phyloP scores from a whole-genome alignment of 1,140 invertebrate genomes.

The Musca domestica region DNA sequence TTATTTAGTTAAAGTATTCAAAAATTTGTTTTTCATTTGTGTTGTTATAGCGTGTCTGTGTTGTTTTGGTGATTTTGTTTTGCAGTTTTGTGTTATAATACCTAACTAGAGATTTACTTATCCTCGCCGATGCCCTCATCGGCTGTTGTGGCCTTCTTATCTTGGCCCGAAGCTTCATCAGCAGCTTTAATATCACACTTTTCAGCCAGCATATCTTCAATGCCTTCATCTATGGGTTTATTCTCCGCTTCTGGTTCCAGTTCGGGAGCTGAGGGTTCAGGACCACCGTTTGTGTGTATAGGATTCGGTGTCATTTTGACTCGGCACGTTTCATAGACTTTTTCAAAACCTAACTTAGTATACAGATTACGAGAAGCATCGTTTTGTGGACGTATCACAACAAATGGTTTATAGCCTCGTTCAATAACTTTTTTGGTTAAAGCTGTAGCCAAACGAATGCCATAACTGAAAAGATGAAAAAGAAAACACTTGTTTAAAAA shows the following conservation, averaged over 20 bases:
- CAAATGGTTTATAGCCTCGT: constrained; percentile 76
- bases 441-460: constrained; percentile 65
- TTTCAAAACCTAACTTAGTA: constrained; percentile 75
- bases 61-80: constrained; percentile 1
- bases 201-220: constrained; percentile 54
- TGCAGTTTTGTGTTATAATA: neutral
- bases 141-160: constrained; percentile 41
- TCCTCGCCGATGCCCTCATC: constrained; percentile 52
- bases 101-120: constrained; percentile 35
- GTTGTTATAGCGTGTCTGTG: neutral
- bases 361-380: constrained; percentile 77
- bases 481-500: too few relatives aligned
- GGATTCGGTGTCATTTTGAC: constrained; percentile 66
- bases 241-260: constrained; percentile 32
- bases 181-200: constrained; percentile 54
- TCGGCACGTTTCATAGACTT: constrained; percentile 72
- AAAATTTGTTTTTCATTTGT: constrained; percentile 1
- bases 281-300: constrained; percentile 31
- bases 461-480: constrained; percentile 54
- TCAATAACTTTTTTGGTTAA: constrained; percentile 69
- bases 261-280: constrained; percentile 28
- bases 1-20: constrained; percentile 7
- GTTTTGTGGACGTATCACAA: constrained; percentile 82
- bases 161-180: constrained; percentile 36
- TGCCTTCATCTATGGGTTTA: constrained; percentile 41